Base-by-base conservation (phyloP, 2,797 vertebrate genomes). In the Hypotaenidia philippensis region DNA sequence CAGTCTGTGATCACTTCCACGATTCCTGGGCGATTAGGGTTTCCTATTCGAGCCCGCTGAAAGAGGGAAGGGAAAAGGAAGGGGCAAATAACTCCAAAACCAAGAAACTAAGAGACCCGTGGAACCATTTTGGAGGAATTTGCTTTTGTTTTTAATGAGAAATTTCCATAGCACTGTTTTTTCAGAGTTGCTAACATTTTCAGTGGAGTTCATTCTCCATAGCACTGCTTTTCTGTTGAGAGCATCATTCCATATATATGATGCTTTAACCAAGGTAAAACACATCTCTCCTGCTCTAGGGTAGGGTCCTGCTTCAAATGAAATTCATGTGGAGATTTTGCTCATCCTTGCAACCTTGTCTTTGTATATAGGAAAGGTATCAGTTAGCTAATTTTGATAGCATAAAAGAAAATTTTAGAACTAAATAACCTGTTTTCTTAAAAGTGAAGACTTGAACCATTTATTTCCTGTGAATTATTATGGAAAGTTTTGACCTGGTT, bases 381-480 rank as follows among this genome's bases (percentile, higher is more conserved):
- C 18, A 45, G 29, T n/a, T 90, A 61, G 40, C 57, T 77, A 64
- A 68, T 60, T 49, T 45, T 25, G 60, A 71, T 72, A 50, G n/a
- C 47, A 56, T 47, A 83, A 47, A 50, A 78, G 15, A 59, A 84
- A 31, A 19, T 9, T 68, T 41, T 77, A 41, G 38, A 90, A 44
- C 3, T 66, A 93, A 71, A 92, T 29, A 75, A 71, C 8, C 12
- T 36, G n/a, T 59, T 93, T 90, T 36, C 55, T 90, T 72, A 87
- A 65, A 95, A 91, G 9, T 78, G 41, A 91, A 49, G 25, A 83
- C 21, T 40, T 72, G 40, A 87, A 25, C 11, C 57, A 89, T 49
- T 95, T 56, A 61, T 85, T 94, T 81, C 23, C 79, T 55, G 6
- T 53, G 40, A 38, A 34, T 61, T 91, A 32, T 91, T 92, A 77